Conservation (phyloP, 1,140 invertebrate genomes). For the Zaprionus camerounensis region DNA sequence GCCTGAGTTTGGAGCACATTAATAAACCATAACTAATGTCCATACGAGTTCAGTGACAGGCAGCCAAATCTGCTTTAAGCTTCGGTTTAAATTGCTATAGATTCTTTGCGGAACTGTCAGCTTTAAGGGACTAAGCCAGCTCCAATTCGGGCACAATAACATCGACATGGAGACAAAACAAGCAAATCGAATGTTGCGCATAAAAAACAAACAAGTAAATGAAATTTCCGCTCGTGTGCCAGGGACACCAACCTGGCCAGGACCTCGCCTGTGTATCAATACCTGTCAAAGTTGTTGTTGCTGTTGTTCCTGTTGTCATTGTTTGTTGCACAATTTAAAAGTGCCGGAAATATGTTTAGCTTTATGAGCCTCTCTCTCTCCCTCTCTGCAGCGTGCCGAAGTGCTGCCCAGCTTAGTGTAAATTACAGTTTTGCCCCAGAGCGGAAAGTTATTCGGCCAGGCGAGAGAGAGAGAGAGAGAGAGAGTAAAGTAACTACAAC, state of each 20-base stretch:
- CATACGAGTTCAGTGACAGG: slow-evolving; percentile 39
- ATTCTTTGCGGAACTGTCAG: slow-evolving; percentile 35
- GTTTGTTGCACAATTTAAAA: slow-evolving; percentile 69
- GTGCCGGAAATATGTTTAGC: slow-evolving; percentile 75
- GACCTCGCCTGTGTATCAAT: neutral
- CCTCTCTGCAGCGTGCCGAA: neutral
- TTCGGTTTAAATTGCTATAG: neutral
- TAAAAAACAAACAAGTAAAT: slow-evolving; percentile 77
- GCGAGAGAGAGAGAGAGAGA: too few species aligned
- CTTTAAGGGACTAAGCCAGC: slow-evolving; percentile 47
- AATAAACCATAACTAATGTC: slow-evolving; percentile 79
- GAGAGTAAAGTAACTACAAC: slow-evolving; percentile 23
- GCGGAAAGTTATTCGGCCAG: slow-evolving; percentile 17
- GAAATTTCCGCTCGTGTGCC: slow-evolving; percentile 71
- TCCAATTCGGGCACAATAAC: slow-evolving; percentile 54
- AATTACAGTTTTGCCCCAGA: slow-evolving; percentile 8
- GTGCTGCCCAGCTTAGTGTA: slow-evolving; percentile 21
- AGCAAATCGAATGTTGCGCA: slow-evolving; percentile 59
- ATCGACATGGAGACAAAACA: slow-evolving; percentile 41
- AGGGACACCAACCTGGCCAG: neutral
- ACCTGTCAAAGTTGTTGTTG: neutral
- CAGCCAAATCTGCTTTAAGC: slow-evolving; percentile 18
- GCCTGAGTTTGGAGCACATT: slow-evolving; percentile 42
- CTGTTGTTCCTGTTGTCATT: slow-evolving; percentile 25
- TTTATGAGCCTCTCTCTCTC: slow-evolving; percentile 50